Percentiles rank a stretch among this genome's conserved stretches.
Conservation (phyloP, 2,888 invertebrate genomes). For the Carpatolechia fugitivella region DNA sequence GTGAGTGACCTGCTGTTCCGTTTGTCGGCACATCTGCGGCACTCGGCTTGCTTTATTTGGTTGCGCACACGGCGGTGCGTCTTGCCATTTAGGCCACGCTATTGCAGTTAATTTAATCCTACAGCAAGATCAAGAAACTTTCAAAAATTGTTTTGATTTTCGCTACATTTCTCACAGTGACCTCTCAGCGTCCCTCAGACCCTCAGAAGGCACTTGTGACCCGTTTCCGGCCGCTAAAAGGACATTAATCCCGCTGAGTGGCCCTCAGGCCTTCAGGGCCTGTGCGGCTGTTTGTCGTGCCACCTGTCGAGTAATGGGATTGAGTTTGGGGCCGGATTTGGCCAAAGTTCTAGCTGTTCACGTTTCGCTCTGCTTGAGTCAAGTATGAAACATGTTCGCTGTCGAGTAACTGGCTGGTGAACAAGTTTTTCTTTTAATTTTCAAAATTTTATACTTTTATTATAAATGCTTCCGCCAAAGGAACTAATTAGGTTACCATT, state of each 20-base stretch:
- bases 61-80: conserved; percentile 14
- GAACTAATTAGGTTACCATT: too few relatives aligned
- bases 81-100: conserved; percentile 6
- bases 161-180: not conserved
- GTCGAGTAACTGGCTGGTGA: too few relatives aligned
- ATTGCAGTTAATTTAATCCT: conserved; percentile 15
- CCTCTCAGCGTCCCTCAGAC: not conserved
- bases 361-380: too few relatives aligned
- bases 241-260: conserved; percentile 21
- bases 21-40: too few relatives aligned
- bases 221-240: not conserved
- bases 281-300: not conserved
- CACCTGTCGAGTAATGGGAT: not conserved
- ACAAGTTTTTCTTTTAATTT: too few relatives aligned
- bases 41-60: conserved; percentile 1
- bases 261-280: not conserved
- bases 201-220: not conserved
- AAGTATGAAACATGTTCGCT: too few relatives aligned
- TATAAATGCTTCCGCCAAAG: too few relatives aligned
- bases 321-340: not conserved
- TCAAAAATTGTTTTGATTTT: not conserved
- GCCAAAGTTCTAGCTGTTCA: too few relatives aligned
- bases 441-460: too few relatives aligned
- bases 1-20: too few relatives aligned
- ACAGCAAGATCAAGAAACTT: too few relatives aligned